A percentile compares a stretch with the other conserved stretches of the same genome.
These are phyloP conservation scores for Adelosebastes latens DNA, from an alignment of 2,797 vertebrate species.

Conservation along the genomic window DNA sequence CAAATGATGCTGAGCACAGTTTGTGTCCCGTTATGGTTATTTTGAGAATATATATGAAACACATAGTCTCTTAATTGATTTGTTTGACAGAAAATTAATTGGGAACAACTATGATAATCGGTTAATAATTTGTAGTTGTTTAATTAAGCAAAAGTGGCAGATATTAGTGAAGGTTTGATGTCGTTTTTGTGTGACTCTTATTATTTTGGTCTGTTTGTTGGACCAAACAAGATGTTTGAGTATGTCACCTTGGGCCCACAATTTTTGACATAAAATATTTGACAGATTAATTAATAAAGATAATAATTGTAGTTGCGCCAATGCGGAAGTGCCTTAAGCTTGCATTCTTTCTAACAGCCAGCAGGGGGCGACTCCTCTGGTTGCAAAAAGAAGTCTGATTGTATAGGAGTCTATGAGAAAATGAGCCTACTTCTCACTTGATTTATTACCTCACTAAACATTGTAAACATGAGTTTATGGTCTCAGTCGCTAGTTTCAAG, in stretches of 20 bases:
- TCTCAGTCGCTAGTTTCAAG: neutral
- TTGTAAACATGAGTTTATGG: neutral
- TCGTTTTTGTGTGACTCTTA: neutral
- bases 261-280: neutral
- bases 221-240: neutral
- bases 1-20: conserved; percentile 9
- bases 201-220: neutral
- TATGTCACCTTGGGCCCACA: neutral
- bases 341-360: too few species aligned
- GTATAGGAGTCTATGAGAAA: too few species aligned
- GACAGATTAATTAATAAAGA: neutral
- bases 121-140: neutral
- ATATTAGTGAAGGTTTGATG: neutral
- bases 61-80: neutral
- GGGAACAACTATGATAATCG: neutral
- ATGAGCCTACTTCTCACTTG: neutral
- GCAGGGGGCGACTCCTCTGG: neutral
- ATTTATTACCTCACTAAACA: neutral
- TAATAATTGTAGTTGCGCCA: neutral
- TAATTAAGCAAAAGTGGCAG: neutral
- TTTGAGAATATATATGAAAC: neutral
- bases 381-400: neutral
- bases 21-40: neutral
- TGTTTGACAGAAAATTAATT: neutral
- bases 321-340: fast-evolving